Evolutionary conservation across 1,140 invertebrate genomes (phyloP), one percentile per base, ranked within the genome.

Genomic region (Bombus fervidus): DNA sequence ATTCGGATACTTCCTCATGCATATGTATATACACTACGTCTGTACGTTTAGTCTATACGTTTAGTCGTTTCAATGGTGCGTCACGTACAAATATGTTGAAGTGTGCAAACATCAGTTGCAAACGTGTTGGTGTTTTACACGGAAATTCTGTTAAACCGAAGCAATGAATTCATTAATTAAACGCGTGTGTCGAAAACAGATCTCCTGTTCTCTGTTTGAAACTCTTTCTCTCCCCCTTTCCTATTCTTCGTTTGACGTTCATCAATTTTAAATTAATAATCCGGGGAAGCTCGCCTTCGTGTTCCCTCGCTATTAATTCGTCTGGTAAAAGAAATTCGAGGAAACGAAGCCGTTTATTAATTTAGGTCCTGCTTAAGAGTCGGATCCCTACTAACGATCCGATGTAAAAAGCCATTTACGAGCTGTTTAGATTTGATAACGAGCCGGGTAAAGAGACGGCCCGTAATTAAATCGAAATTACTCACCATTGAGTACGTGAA

Each of bases 401-500:
- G 59, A 5, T 39, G 47, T 15, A 59, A n/a, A 41, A 15, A 25
- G 13, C 22, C 3, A 22, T 22, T 12, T 5, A 9, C 5, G 37
- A 37, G 37, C 28, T 4, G 8, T 41, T 47, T 28, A 34, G 25
- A n/a, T 74, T 43, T 15, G 66, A 62, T 62, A 62, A 62, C 41
- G 28, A 68, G 25, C 0, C 47, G 74, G 25, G 10, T 4, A 57
- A 57, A 28, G 41, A 4, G 47, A 5, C n/a, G 22, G 34, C 0
- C 1, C 1, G 47, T 47, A 53, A 83, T 84, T 84, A 85, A 73
- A 39, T 80, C 57, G 53, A 15, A 83, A 94, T 92, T 93, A 96
- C 97, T 97, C 96, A 98, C 98, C 98, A 96, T 98, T 98, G 89
- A 98, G 96, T 91, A 98, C 98, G 94, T 98, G 98, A 85, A 98